A percentile compares a stretch with the other conserved stretches of the same genome.
phyloP scores from a whole-genome alignment of 2,113 vertebrate genomes.

The Oenanthe melanoleuca region DNA sequence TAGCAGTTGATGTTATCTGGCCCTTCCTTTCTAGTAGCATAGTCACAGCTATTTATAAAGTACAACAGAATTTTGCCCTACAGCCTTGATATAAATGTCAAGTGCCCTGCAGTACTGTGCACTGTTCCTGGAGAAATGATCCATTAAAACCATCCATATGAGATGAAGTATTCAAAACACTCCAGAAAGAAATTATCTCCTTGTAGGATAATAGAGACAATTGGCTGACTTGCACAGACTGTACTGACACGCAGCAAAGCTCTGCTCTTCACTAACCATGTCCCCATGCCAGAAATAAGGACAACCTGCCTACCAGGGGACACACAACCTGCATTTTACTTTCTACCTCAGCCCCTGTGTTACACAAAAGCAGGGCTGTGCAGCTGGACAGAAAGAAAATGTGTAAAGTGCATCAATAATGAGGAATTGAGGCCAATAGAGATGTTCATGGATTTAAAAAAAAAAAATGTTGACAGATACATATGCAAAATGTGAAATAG shows the following conservation, averaged over 20 bases:
- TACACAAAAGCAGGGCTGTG: not conserved
- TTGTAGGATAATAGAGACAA: not conserved
- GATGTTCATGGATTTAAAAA: not conserved
- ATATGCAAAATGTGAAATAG: conserved; percentile 61
- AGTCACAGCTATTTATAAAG: not conserved
- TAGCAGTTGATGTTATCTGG: not conserved
- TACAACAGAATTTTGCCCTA: not conserved
- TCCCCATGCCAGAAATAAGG: not conserved
- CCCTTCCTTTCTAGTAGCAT: not conserved
- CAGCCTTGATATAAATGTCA: conserved; percentile 46
- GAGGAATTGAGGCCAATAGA: not conserved
- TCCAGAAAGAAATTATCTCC: conserved; percentile 14
- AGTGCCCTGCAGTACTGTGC: not conserved
- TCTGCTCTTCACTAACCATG: not conserved
- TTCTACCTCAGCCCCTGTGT: not conserved
- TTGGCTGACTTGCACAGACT: not conserved
- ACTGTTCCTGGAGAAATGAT: conserved; percentile 24
- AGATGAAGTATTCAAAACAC: conserved; percentile 4
- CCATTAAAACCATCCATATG: conserved; percentile 31
- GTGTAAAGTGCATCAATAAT: not conserved
- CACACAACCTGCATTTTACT: not conserved
- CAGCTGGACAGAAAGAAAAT: not conserved
- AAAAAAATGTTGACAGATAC: not conserved
- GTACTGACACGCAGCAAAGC: not conserved
- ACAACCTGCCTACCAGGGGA: not conserved